A percentile compares a stretch with the other conserved stretches of the same genome.
Conservation (phyloP, 2,888 invertebrate genomes). For the Andrena fulva region DNA sequence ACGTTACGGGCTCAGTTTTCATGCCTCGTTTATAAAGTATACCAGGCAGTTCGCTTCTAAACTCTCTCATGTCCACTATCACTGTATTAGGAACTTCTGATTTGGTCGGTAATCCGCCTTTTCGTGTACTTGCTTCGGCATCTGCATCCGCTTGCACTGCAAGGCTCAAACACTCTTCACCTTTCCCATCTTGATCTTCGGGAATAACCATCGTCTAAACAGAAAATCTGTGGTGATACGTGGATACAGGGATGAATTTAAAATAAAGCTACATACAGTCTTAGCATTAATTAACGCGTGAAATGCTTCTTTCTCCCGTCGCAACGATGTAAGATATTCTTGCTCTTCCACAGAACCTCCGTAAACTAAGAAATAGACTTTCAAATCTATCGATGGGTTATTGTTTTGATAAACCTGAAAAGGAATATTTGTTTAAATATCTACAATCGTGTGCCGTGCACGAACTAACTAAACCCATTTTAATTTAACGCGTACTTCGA, state of each 20-base stretch:
- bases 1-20: slow-evolving; percentile 95
- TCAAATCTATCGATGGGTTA: slow-evolving; percentile 85
- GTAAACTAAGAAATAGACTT: slow-evolving; percentile 96
- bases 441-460: background rate
- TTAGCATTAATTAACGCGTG: slow-evolving; percentile 96
- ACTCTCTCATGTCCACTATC: slow-evolving; percentile 99
- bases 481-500: slow-evolving; percentile 88
- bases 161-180: slow-evolving; percentile 87
- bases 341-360: slow-evolving; percentile 98
- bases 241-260: background rate
- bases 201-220: slow-evolving; percentile 93
- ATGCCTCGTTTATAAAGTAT: slow-evolving; percentile 97
- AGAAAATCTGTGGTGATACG: slow-evolving; percentile 11
- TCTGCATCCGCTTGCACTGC: slow-evolving; percentile 76
- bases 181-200: slow-evolving; percentile 94
- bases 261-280: slow-evolving; percentile 87
- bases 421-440: slow-evolving; percentile 14
- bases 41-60: slow-evolving; percentile 97
- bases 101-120: slow-evolving; percentile 86
- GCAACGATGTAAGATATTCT: slow-evolving; percentile 94
- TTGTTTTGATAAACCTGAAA: slow-evolving; percentile 88
- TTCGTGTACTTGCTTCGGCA: slow-evolving; percentile 87
- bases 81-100: slow-evolving; percentile 83
- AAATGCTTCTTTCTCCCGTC: slow-evolving; percentile 97
- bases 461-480: background rate